A percentile compares a stretch with the other conserved stretches of the same genome.
Evolutionary conservation across 2,888 invertebrate species (phyloP).

Genomic region (Malachius bipustulatus): DNA sequence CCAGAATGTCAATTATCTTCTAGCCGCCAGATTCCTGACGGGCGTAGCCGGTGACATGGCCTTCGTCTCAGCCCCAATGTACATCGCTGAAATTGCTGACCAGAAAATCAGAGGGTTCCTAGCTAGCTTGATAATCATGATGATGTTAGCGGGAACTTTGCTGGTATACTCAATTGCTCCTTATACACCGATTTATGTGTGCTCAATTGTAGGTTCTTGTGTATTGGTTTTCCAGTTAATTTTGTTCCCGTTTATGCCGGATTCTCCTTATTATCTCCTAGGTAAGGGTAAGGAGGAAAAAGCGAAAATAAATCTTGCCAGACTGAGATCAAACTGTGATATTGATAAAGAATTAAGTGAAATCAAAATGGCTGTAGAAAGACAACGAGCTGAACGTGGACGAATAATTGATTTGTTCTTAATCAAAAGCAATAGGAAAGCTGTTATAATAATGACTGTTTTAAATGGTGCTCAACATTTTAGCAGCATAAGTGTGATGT

Average conservation of each 20-base stretch:
- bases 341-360: conserved; percentile 30
- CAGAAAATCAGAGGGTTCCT: conserved; percentile 26
- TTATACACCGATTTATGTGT: conserved; percentile 29
- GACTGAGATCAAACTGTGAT: conserved; percentile 24
- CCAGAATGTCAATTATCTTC: conserved; percentile 19
- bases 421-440: conserved; percentile 31
- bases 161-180: conserved; percentile 30
- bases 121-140: conserved; percentile 25
- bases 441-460: conserved; percentile 31
- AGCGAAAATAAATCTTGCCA: conserved; percentile 27
- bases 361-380: conserved; percentile 28
- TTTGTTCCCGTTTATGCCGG: conserved; percentile 33
- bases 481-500: conserved; percentile 32
- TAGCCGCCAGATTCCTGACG: conserved; percentile 24
- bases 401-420: conserved; percentile 29
- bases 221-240: conserved; percentile 27
- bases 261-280: conserved; percentile 33
- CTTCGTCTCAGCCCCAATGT: conserved; percentile 32
- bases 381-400: conserved; percentile 30
- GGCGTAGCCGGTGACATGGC: conserved; percentile 30
- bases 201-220: conserved; percentile 28
- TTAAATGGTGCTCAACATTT: conserved; percentile 34
- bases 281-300: conserved; percentile 25
- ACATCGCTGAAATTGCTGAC: conserved; percentile 29
- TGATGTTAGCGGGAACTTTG: conserved; percentile 25